Evolutionary conservation across 1,140 invertebrate genomes (phyloP), one percentile per base, ranked within the genome.

Genomic region (Chrysoperla carnea): DNA sequence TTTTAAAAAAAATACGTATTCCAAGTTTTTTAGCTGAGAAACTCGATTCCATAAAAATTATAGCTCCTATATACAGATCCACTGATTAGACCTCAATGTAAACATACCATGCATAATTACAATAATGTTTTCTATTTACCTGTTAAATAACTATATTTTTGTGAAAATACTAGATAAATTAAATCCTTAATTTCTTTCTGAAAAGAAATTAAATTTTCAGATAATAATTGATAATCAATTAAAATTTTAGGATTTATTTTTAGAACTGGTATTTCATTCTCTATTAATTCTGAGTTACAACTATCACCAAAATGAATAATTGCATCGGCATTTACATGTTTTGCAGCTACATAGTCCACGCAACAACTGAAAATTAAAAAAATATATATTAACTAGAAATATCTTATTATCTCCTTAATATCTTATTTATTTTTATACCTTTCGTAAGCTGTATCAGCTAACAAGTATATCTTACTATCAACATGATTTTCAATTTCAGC

Each of bases 401-500:
- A n/a, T n/a, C n/a, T n/a, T n/a, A n/a, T 15, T 13, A 36, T 38
- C 31, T 29, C 29, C 23, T 42, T 8, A 41, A 46, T 15, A 43
- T 39, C 31, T 33, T 15, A 33, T 38, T 29, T 40, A 37, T 9
- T 37, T 36, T 37, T 55, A 56, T 63, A 85, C 81, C 81, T 94
- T 51, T 86, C 87, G 64, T 90, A 94, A 8, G 87, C 82, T 13
- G 88, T 91, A 53, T 96, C 90, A n/a, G 82, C 89, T 15, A 95
- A 62, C 51, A 95, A 81, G 54, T 81, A 93, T 1, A 90, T 57
- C 53, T 78, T 73, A 45, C 62, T 61, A 13, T 66, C 61, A 35
- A 73, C 51, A 45, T 52, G 52, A 37, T 67, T 60, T 55, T 80
- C 74, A 11, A 95, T 62, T 51, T 63, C 62, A 37, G 72, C 60